Base-by-base conservation (phyloP, 2,113 vertebrate genomes). In the Triplophysa dalaica region DNA sequence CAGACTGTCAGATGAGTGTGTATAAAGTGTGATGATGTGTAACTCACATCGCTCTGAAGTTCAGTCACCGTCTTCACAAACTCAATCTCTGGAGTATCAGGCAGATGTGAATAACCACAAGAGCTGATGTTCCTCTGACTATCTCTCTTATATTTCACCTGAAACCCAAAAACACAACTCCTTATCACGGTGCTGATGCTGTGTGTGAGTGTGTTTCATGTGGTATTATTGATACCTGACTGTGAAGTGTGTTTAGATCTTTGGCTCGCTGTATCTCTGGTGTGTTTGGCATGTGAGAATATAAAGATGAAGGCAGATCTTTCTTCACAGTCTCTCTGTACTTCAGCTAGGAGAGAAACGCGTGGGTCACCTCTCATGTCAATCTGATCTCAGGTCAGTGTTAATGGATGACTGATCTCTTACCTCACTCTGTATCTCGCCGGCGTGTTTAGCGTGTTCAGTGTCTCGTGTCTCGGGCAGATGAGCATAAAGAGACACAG, bases 11-110 rank as follows among this genome's bases (percentile, higher is more conserved):
- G 50, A 16, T 17, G 50, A 19, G 16, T 17, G 4, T 16, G 50
- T 52, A 5, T 17, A 14, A 17, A 17, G 2, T 54, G 50, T 54
- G 14, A 54, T 16, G 4, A 16, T 45, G 13, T 54, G 14, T 54
- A 45, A 22, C 45, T 75, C 89, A 98, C 97, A 94, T 95, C 85
- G 74, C 96, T 98, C 93, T 97, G 96, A 82, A 97, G 93, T 67
- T 95, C 91, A 0, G 92, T 91, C 0, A 95, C 88, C 65, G 89
- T 81, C 89, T 91, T 94, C 0, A 94, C 95, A 62, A 97, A 95
- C 64, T 94, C 93, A 2, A 92, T 97, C 72, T 97, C 93, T 1
- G 94, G 88, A 6, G 97, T 98, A 29, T 94, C 93, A 13, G 96
- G 93, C 86, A 98, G 95, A 89, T 92, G 94, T 82, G 94, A 95